Base-by-base conservation (phyloP, 2,888 invertebrate genomes). In the Sarcophaga subvicina region DNA sequence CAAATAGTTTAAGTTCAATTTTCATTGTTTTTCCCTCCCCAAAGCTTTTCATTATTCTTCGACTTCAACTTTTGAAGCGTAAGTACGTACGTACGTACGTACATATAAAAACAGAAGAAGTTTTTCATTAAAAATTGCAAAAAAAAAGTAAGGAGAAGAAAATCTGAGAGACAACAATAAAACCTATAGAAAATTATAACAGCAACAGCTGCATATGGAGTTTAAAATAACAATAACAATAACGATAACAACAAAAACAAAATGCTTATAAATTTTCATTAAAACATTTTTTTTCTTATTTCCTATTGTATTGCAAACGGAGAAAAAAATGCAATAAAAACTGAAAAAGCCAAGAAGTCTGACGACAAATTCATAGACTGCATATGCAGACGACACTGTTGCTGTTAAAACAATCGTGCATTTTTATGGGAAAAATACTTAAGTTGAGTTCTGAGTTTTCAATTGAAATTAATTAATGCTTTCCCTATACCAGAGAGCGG, bases 1-100 rank as follows among this genome's bases (percentile, higher is more conserved):
- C 73, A 83, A 84, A 71, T 76, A 64, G 63, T 80, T 76, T 47
- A 84, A 80, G 75, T 83, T 64, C 67, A 69, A 63, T 69, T n/a
- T 75, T 25, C 27, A 64, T 69, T 67, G 54, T 79, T 63, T 14
- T 27, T 63, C 27, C 6, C 4, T 1, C 54, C 4, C 3, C 54
- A 49, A 49, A 6, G 8, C 12, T 49, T 49, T 49, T 49, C 14
- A 54, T 54, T 54, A 54, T 54, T 54, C 12, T 54, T 4, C 54
- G 3, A 14, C 14, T 54, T 10, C 17, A 14, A 49, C 49, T 49
- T 49, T 14, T 54, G 1, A 14, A 54, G 54, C 37, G 37, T 37
- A 37, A 37, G 37, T 37, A 37, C 8, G 17, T 22, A 22, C 22
- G 1, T 22, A 22, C 22, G 22, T 22, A 22, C 22, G 22, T 22